Conservation (phyloP, 1,140 invertebrate species). For the Hyposmocoma kahamanoa region DNA sequence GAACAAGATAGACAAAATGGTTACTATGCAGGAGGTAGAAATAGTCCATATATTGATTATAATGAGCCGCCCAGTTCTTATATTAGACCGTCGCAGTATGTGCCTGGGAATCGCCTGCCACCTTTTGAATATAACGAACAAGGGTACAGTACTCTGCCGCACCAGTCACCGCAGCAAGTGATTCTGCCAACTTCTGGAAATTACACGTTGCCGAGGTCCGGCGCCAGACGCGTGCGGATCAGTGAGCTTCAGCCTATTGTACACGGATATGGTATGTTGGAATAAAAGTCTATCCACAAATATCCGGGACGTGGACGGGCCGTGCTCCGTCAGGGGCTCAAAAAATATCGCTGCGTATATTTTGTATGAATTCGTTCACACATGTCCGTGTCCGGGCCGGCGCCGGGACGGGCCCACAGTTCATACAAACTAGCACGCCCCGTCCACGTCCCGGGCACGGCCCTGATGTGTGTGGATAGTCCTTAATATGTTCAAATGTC, state of each 20-base stretch:
- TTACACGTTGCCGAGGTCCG: constrained; percentile 48
- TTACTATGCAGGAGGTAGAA: constrained; percentile 25
- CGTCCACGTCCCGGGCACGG: no score
- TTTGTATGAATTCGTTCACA: no score
- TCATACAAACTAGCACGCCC: no score
- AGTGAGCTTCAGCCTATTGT: constrained; percentile 52
- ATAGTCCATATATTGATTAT: constrained; percentile 45
- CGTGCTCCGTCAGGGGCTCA: no score
- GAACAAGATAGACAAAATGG: constrained; percentile 28
- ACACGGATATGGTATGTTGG: constrained; percentile 55
- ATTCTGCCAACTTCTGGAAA: constrained; percentile 23
- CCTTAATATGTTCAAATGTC: no score
- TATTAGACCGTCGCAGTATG: constrained; percentile 10
- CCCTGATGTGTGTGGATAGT: no score
- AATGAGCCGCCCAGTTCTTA: constrained; percentile 18
- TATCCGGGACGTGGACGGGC: no score
- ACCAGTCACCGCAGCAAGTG: constrained; percentile 16
- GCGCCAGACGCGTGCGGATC: constrained; percentile 51
- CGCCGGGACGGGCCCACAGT: no score
- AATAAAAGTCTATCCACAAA: constrained; percentile 1
- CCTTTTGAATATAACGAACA: constrained; percentile 16
- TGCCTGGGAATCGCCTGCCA: not conserved
- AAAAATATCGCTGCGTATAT: no score
- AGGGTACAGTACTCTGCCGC: constrained; percentile 33
- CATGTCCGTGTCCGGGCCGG: no score